A percentile compares a stretch with the other conserved stretches of the same genome.
phyloP scores from a whole-genome alignment of 2,797 vertebrate genomes.

The Onychomys leucogaster region DNA sequence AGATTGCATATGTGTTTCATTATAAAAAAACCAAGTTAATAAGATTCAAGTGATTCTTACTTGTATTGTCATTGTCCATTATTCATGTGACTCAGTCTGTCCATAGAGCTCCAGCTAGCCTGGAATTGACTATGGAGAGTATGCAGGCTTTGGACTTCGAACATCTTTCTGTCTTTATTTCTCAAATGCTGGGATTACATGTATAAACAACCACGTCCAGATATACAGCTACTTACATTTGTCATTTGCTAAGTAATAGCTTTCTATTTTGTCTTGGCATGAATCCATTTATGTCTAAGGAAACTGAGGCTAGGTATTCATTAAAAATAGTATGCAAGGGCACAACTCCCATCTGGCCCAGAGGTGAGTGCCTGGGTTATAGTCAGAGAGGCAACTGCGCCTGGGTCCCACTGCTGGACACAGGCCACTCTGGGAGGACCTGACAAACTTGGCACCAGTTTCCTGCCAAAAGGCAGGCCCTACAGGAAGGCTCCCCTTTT shows the following conservation, averaged over 20 bases:
- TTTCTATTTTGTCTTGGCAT: neutral
- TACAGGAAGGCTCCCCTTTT: too few species aligned
- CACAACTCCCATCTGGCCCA: too few species aligned
- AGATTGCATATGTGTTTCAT: neutral
- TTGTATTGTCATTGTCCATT: neutral
- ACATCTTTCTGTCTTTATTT: neutral
- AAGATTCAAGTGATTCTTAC: neutral
- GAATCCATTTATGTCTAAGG: neutral
- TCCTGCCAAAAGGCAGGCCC: too few species aligned
- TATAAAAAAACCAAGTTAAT: conserved; percentile 10
- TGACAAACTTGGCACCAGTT: too few species aligned
- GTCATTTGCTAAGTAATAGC: neutral
- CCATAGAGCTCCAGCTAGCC: neutral
- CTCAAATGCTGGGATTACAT: neutral
- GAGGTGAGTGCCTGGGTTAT: too few species aligned
- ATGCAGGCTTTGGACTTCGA: neutral
- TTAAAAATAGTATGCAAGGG: neutral
- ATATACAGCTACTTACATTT: neutral
- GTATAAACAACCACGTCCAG: neutral
- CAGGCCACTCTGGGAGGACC: too few species aligned
- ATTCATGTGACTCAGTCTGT: neutral
- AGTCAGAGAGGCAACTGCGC: too few species aligned
- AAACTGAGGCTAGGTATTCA: neutral
- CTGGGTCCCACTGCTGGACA: too few species aligned
- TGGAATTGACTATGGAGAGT: neutral